Base-by-base conservation (phyloP, 2,888 invertebrate species). In the Geophilus truncorum region DNA sequence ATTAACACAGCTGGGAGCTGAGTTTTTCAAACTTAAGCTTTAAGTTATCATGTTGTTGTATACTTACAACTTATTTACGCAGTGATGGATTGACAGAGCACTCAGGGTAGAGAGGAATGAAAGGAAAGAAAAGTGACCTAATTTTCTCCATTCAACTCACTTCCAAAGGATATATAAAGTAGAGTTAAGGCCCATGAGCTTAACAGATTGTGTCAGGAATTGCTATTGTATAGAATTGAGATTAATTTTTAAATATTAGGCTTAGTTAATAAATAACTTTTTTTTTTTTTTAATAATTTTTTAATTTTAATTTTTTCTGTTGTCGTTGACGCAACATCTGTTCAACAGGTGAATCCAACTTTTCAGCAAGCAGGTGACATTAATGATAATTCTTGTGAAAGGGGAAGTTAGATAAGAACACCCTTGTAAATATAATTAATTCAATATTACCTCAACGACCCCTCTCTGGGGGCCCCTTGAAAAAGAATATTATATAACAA, bases 291-390 rank as follows among this genome's bases (percentile, higher is more conserved):
- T 34, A 40, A 40, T 40, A n/a, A n/a, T n/a, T 32, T 32, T 51
- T 51, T 21, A 51, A 21, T 51, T 21, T 51, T 0, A 25, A 25
- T 70, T 70, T 5, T 70, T 70, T 70, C 25, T 51, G 7, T 15
- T 28, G 12, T 28, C 28, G 7, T 70, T n/a, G 25, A 70, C 70
- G 70, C 28, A 70, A 70, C 70, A 70, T 70, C 70, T 70, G 70
- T 70, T 70, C 70, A 70, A 70, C 70, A 70, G 70, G 70, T 70
- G 70, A 70, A 70, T 70, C 25, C 10, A 70, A 70, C 70, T 70
- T 57, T 28, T 70, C 70, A 70, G 25, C 57, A 70, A 70, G 70
- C 70, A 70, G 70, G 70, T 70, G 70, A 70, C 70, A 70, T 70
- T 70, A 70, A 70, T 70, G 70, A 70, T 70, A 70, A 70, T 70